phyloP scores from a whole-genome alignment of 2,113 vertebrate species.

The Eurystomus gularis region DNA sequence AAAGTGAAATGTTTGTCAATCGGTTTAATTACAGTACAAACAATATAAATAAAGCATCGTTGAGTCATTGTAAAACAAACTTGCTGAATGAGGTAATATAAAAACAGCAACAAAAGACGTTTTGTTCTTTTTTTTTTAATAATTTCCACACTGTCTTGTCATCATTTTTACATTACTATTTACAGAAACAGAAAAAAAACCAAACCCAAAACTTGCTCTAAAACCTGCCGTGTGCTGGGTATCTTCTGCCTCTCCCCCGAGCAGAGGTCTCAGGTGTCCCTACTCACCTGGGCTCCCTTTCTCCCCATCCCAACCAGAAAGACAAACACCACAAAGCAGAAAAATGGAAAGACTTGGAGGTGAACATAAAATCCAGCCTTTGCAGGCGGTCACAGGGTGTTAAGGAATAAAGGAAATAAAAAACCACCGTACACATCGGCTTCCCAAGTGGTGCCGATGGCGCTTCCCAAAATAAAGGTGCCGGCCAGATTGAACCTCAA shows the following conservation, averaged over 20 bases:
- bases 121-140: conserved; percentile 11
- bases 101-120: conserved; percentile 66
- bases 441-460: background rate
- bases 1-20: conserved; percentile 72
- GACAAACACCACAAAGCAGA: background rate
- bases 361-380: background rate
- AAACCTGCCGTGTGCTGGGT: background rate
- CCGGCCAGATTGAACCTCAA: background rate
- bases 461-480: background rate
- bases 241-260: background rate
- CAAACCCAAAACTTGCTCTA: background rate
- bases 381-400: background rate
- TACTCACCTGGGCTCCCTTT: background rate
- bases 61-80: conserved; percentile 75
- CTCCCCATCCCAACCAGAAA: background rate
- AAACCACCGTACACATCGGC: rapidly evolving
- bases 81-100: conserved; percentile 86
- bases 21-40: conserved; percentile 80
- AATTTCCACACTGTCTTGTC: conserved; percentile 37
- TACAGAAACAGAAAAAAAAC: conserved; percentile 69
- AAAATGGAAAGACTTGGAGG: background rate
- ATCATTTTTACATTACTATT: conserved; percentile 74
- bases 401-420: background rate
- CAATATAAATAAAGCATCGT: conserved; percentile 87
- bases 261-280: background rate